phyloP scores from a whole-genome alignment of 2,113 vertebrate species.

The Pomatostomus ruficeps region DNA sequence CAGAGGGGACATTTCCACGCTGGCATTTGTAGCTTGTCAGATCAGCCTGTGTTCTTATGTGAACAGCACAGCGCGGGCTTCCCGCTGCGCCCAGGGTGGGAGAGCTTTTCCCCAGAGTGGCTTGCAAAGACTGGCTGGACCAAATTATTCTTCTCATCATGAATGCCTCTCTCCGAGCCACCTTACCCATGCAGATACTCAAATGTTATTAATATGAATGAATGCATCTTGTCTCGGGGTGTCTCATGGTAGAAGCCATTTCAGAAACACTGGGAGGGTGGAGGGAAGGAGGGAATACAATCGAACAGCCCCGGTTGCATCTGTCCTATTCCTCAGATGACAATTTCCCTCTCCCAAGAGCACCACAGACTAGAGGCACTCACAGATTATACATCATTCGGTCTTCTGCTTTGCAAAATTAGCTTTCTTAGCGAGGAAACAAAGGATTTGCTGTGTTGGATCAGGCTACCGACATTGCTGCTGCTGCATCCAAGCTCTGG shows the following conservation, averaged over 20 bases:
- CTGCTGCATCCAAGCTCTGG: background rate
- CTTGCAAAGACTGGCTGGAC: slow-evolving; percentile 34
- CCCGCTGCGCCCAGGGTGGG: background rate
- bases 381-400: background rate
- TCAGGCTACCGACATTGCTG: background rate
- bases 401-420: background rate
- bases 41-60: background rate
- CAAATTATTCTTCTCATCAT: slow-evolving; percentile 46
- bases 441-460: slow-evolving; percentile 47
- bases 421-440: slow-evolving; percentile 44
- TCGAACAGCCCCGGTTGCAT: background rate
- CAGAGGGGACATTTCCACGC: background rate
- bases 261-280: slow-evolving; percentile 30
- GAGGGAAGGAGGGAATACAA: slow-evolving; percentile 4
- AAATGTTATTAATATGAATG: slow-evolving; percentile 56
- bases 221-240: slow-evolving; percentile 32
- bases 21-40: background rate
- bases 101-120: slow-evolving; percentile 44
- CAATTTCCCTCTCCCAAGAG: slow-evolving; percentile 40
- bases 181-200: slow-evolving; percentile 49
- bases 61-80: background rate
- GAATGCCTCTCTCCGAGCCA: slow-evolving; percentile 33
- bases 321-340: background rate
- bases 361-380: background rate
- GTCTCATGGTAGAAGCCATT: slow-evolving; percentile 29